A percentile compares a stretch with the other conserved stretches of the same genome.
These are phyloP conservation scores for Drosophila fungiperda DNA, from an alignment of 2,888 invertebrate species.

Conservation along the genomic window DNA sequence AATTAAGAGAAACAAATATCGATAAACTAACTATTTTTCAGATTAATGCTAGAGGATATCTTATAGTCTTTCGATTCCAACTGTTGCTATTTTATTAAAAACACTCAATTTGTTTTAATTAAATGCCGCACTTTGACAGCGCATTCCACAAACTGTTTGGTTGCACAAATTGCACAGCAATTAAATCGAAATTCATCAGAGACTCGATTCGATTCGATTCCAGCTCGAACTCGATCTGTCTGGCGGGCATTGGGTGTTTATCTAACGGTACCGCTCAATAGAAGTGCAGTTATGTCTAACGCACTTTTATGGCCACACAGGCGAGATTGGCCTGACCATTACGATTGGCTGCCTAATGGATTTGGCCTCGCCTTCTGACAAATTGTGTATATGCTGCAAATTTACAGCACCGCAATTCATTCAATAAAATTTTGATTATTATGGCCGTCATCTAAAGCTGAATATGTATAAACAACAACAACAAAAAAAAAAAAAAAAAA, in stretches of 20 bases:
- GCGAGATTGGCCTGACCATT: slow-evolving; percentile 38
- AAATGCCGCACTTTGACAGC: slow-evolving; percentile 72
- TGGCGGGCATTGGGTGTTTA: slow-evolving; percentile 32
- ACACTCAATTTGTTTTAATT: slow-evolving; percentile 68
- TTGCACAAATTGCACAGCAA: slow-evolving; percentile 77
- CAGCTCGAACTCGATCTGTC: slow-evolving; percentile 16
- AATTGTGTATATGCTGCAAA: slow-evolving; percentile 35
- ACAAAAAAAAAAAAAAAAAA: slow-evolving; percentile 10
- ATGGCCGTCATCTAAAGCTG: slow-evolving; percentile 68
- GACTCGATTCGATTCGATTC: slow-evolving; percentile 11
- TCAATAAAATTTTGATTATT: slow-evolving; percentile 77
- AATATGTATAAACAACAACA: slow-evolving; percentile 29
- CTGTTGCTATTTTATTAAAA: neutral
- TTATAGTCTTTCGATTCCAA: neutral
- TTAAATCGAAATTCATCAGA: slow-evolving; percentile 48
- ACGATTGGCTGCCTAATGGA: slow-evolving; percentile 57
- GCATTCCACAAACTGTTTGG: slow-evolving; percentile 57
- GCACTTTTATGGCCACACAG: slow-evolving; percentile 71
- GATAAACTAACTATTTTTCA: neutral
- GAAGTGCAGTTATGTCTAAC: slow-evolving; percentile 74
- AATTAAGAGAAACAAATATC: neutral
- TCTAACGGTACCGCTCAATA: slow-evolving; percentile 66
- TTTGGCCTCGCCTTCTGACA: slow-evolving; percentile 65
- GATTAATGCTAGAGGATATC: neutral
- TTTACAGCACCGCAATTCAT: slow-evolving; percentile 70